Percentiles rank a stretch among this genome's conserved stretches.
Conservation (phyloP, 2,113 vertebrate species). For the Greenwoodochromis staneri region DNA sequence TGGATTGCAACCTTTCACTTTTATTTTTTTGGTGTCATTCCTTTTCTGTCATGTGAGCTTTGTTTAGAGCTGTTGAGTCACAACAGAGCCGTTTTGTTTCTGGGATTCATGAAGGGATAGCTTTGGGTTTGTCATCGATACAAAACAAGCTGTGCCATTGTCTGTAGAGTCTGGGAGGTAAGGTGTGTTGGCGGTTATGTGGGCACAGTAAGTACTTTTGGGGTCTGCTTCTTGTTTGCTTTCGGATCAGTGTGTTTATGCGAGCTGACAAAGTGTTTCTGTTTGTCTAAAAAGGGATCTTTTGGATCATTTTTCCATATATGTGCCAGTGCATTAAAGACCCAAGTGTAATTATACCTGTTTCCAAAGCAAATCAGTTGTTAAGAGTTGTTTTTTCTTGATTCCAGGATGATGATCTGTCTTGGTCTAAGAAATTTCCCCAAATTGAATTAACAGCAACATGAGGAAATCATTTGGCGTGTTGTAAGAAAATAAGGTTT, state of each 20-base stretch:
- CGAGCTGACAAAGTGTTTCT: neutral
- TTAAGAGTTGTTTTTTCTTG: neutral
- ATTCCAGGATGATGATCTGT: neutral
- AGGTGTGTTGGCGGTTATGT: neutral
- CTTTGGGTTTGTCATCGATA: neutral
- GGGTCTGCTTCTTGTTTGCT: neutral
- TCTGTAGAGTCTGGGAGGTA: neutral
- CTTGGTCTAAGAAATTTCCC: neutral
- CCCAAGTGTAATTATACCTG: neutral
- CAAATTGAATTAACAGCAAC: neutral
- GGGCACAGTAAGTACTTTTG: neutral
- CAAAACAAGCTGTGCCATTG: neutral
- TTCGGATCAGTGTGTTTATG: neutral
- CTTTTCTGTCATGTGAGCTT: neutral
- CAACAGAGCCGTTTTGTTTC: neutral
- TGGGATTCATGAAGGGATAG: neutral
- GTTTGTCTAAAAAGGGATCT: neutral
- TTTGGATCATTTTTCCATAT: neutral
- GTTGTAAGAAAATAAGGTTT: neutral
- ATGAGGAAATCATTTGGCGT: neutral
- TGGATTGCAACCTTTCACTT: neutral
- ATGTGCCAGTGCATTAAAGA: neutral
- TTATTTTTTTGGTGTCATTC: neutral
- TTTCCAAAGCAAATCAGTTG: neutral
- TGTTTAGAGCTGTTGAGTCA: neutral